phyloP scores from a whole-genome alignment of 2,113 vertebrate species.

The Ploceus nigricollis region DNA sequence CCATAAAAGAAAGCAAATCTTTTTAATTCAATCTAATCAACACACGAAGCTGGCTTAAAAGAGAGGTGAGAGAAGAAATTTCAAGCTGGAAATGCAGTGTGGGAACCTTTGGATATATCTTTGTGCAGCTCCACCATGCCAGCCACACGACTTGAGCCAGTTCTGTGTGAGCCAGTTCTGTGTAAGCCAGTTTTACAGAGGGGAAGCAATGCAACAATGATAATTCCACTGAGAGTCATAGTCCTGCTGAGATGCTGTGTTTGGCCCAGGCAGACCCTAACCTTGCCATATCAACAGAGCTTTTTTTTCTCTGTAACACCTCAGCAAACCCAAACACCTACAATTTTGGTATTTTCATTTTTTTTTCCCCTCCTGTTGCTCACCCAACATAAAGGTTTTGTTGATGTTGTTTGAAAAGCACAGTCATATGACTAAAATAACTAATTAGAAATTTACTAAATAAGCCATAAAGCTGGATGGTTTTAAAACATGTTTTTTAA shows the following conservation, averaged over 20 bases:
- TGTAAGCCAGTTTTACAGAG: neutral
- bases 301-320: neutral
- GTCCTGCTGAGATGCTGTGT: neutral
- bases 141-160: neutral
- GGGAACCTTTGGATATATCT: neutral
- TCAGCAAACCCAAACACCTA: neutral
- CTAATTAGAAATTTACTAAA: neutral
- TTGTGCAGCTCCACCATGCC: neutral
- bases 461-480: neutral
- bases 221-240: neutral
- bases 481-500: neutral
- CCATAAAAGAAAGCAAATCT: neutral
- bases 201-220: neutral
- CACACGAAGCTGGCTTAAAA: neutral
- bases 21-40: neutral
- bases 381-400: neutral
- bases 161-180: neutral
- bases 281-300: neutral
- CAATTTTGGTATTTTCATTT: neutral
- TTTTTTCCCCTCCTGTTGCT: neutral
- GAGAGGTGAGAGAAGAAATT: neutral
- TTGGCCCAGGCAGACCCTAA: neutral
- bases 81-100: neutral
- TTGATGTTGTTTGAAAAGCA: neutral
- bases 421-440: neutral